phyloP scores from a whole-genome alignment of 30 jellyfish, hydroid and myxozoan species.

The Turritopsis dohrnii region DNA sequence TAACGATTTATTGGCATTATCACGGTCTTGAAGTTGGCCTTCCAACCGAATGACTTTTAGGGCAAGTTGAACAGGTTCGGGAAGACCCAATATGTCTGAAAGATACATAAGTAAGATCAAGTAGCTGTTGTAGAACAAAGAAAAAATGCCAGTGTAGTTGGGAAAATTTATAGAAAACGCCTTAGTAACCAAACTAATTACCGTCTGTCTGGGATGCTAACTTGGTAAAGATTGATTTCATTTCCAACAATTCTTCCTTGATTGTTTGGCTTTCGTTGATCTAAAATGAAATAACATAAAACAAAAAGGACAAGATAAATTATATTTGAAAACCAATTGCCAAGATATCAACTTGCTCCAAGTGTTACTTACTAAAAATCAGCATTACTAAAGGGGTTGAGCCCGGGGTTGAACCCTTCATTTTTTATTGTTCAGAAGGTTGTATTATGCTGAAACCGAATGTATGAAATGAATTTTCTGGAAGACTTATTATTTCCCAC shows the following conservation, averaged over 20 bases:
- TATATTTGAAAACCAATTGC: neutral
- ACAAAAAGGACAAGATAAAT: neutral
- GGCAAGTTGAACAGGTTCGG: conserved; percentile 72
- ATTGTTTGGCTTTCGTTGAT: conserved; percentile 16
- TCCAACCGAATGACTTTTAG: conserved; percentile 60
- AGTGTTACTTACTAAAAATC: neutral
- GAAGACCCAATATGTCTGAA: conserved; percentile 37
- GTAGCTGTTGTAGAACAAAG: neutral
- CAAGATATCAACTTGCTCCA: neutral
- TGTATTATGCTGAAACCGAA: too few species aligned
- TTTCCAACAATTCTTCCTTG: conserved; percentile 31
- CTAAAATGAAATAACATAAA: conserved; percentile 4
- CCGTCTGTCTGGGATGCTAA: conserved; percentile 30
- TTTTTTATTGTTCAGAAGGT: too few species aligned
- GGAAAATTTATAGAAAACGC: neutral
- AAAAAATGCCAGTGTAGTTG: neutral
- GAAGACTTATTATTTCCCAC: too few species aligned
- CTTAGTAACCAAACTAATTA: neutral
- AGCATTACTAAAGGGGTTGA: neutral
- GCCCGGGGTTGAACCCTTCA: too few species aligned
- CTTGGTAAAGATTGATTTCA: conserved; percentile 33
- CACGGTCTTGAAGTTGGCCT: conserved; percentile 42
- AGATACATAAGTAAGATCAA: neutral
- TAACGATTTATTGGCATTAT: conserved; percentile 27
- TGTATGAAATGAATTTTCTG: too few species aligned